Evolutionary conservation across 2,113 vertebrate genomes (phyloP).

Genomic region (Platycercus adscitus): DNA sequence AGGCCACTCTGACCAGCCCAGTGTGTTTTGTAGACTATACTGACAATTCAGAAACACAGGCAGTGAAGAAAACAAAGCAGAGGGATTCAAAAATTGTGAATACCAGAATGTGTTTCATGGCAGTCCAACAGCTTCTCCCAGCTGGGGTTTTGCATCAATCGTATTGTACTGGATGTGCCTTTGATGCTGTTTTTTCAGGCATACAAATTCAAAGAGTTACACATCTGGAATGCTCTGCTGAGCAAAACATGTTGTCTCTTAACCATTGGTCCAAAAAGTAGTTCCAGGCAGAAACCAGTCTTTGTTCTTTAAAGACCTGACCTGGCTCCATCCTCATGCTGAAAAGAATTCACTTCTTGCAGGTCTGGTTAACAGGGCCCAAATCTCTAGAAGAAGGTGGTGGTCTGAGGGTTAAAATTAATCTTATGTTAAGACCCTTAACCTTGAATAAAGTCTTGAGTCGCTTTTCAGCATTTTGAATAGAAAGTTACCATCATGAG

Average conservation of each 20-base stretch:
- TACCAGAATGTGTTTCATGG: neutral
- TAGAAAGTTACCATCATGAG: neutral
- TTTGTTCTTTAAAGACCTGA: neutral
- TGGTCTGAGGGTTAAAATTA: neutral
- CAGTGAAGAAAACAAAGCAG: neutral
- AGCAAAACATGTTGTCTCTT: neutral
- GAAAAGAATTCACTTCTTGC: neutral
- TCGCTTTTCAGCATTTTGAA: neutral
- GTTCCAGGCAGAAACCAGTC: neutral
- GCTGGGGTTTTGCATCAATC: neutral
- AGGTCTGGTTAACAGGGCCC: neutral
- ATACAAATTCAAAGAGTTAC: neutral
- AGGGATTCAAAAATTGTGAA: neutral
- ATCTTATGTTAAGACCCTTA: neutral
- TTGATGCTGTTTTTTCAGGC: neutral
- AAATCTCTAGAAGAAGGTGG: neutral
- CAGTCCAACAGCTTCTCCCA: neutral
- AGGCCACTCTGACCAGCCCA: rapidly evolving
- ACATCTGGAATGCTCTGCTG: neutral
- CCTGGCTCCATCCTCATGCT: neutral
- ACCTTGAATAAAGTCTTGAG: neutral
- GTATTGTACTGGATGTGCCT: neutral
- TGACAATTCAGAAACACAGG: neutral
- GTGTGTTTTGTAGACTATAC: neutral
- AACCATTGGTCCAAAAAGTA: neutral